Evolutionary conservation across 1,140 invertebrate genomes (phyloP), one percentile per base, ranked within the genome.

Genomic region (Maconellicoccus hirsutus): DNA sequence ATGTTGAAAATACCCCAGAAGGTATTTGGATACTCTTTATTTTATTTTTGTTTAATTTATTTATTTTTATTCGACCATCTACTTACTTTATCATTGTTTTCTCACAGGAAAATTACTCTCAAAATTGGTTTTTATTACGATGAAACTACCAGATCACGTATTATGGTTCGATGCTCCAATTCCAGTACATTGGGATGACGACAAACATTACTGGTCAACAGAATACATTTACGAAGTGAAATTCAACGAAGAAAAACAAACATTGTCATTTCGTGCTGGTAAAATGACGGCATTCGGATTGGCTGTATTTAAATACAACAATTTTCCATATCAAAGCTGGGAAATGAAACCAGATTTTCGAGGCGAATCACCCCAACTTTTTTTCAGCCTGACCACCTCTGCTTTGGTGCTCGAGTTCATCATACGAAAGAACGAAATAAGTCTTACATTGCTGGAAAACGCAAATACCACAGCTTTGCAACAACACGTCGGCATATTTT

Each of bases 321-420:
- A 93, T 79, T 81, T 93, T 73, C 91, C 91, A 0, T 93, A 88
- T 77, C 91, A 93, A 79, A 88, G 86, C 7, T 94, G 90, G 89
- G 91, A 93, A 76, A 74, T 93, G 1, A 86, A 85, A 74, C 90
- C 91, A 0, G 86, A 89, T 74, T 79, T 80, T n/a, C 80, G 84
- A 33, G 76, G 73, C 74, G 3, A 22, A 1, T 81, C 75, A 72
- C 81, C 77, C 74, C 82, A 81, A 71, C 85, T 81, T 0, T 81
- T 88, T 4, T 75, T 84, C 4, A 81, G 89, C 6, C 83, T 80
- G 72, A 82, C 90, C 3, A 87, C 85, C 1, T 86, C 86, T 0
- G 85, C 87, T 0, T 83, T 87, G n/a, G 81, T 89, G 33, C 84
- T 87, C 71, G 87, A 89, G 76, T 86, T 90, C 76, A 82, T 84